These are phyloP conservation scores for Pentalonia nigronervosa DNA, from an alignment of 1,140 invertebrate species.

Conservation along the genomic window DNA sequence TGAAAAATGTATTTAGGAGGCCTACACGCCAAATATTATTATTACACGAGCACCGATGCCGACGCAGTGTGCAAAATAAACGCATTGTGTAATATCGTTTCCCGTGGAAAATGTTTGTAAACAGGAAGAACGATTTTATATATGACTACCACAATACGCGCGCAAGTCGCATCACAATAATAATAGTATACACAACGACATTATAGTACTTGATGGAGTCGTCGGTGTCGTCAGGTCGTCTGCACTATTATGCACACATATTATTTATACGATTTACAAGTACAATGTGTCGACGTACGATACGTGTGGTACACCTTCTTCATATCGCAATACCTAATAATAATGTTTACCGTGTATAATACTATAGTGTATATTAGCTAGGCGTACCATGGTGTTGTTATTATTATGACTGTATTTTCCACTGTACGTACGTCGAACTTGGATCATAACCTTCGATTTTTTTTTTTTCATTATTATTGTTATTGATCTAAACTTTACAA, in stretches of 20 bases:
- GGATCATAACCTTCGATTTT: neutral
- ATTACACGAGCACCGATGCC: neutral
- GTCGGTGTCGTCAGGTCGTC: neutral
- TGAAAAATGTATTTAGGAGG: neutral
- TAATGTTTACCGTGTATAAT: no score
- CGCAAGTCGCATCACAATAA: neutral
- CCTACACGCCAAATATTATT: neutral
- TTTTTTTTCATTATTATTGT: neutral
- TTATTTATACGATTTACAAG: neutral
- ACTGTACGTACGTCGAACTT: neutral
- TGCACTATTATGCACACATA: neutral
- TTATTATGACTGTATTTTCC: neutral
- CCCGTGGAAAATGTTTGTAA: neutral
- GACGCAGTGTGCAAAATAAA: neutral
- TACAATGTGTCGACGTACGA: neutral
- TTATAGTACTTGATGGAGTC: no score
- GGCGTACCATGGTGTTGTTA: neutral
- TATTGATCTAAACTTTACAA: neutral
- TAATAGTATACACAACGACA: no score
- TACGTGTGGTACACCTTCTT: neutral
- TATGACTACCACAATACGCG: no score
- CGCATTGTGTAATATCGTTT: neutral
- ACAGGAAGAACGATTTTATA: neutral
- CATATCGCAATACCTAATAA: neutral
- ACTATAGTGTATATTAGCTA: neutral